Evolutionary conservation across 2,113 vertebrate genomes (phyloP).

Genomic region (Scopus umbretta): DNA sequence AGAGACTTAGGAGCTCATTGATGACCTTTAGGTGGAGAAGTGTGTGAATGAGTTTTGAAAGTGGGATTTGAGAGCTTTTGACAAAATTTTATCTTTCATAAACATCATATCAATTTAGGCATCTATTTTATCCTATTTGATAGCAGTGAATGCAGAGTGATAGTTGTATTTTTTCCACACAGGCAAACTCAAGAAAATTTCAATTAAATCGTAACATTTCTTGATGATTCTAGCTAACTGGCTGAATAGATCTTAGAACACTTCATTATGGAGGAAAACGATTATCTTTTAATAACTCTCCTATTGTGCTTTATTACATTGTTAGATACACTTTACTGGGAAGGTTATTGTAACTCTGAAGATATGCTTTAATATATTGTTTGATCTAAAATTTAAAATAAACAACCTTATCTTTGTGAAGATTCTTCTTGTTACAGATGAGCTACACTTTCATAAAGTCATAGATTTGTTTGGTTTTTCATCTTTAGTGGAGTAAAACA

Average conservation of each 20-base stretch:
- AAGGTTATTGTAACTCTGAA: background rate
- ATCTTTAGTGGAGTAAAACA: background rate
- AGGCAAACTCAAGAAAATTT: background rate
- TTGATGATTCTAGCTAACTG: background rate
- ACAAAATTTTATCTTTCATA: background rate
- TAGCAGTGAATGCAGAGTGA: background rate
- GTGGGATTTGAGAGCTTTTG: background rate
- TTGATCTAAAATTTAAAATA: slow-evolving; percentile 2
- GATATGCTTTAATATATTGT: background rate
- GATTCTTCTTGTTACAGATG: background rate
- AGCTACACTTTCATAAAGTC: background rate
- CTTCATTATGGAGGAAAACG: background rate
- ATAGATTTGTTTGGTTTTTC: background rate
- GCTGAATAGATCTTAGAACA: background rate
- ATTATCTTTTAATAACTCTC: background rate
- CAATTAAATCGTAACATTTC: background rate
- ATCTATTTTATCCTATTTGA: background rate
- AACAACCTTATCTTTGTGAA: background rate
- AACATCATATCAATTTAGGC: background rate
- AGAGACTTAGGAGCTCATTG: background rate
- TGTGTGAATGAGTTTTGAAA: background rate
- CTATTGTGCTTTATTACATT: background rate
- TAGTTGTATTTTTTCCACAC: background rate
- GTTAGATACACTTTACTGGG: background rate
- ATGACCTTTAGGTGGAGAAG: background rate